phyloP scores from a whole-genome alignment of 2,888 invertebrate genomes.

The Litoditis marina region DNA sequence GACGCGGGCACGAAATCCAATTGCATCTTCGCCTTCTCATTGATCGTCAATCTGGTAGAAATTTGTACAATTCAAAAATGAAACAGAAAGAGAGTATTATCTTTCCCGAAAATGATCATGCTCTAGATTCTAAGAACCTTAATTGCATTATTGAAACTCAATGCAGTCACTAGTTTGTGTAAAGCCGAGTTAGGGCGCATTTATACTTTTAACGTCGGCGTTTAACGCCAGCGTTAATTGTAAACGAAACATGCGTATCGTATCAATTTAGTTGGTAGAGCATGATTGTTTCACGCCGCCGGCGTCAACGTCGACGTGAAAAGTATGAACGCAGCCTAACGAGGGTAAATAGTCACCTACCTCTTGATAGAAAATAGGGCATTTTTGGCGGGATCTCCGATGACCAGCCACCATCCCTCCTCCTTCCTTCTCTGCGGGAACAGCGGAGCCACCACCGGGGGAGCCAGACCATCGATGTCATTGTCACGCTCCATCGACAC shows the following conservation, averaged over 20 bases:
- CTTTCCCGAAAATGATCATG: no score
- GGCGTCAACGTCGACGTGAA: no score
- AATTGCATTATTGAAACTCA: background rate
- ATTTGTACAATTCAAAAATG: no score
- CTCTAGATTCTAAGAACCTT: no score
- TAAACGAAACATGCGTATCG: no score
- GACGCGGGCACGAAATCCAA: conserved; percentile 90
- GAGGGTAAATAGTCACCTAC: conserved; percentile 40
- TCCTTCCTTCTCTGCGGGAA: conserved; percentile 78
- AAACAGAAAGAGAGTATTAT: no score
- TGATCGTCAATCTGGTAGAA: conserved; percentile 72
- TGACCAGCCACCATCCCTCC: conserved; percentile 86
- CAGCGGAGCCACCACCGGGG: conserved; percentile 92
- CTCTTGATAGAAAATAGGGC: conserved; percentile 93
- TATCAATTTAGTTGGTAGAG: no score
- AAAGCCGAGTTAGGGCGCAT: no score
- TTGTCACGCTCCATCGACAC: conserved; percentile 93
- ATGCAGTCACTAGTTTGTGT: no score
- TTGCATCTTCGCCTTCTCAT: conserved; percentile 78
- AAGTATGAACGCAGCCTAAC: background rate
- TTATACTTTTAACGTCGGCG: no score
- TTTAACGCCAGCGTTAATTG: no score
- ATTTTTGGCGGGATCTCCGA: conserved; percentile 91
- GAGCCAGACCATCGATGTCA: conserved; percentile 76
- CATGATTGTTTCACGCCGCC: no score